phyloP scores from a whole-genome alignment of 2,888 invertebrate species.

The Mythimna impura region DNA sequence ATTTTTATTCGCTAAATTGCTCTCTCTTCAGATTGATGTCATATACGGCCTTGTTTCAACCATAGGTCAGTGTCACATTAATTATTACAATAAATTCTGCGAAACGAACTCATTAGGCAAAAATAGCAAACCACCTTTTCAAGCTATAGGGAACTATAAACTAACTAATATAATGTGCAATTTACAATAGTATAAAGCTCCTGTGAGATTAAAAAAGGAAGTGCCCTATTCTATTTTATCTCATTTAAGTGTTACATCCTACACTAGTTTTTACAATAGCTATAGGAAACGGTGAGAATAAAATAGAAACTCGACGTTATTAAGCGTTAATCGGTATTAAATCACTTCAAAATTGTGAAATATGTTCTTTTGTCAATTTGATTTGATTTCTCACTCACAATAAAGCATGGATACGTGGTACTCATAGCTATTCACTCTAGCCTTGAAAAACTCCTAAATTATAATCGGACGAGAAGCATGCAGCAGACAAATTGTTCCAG shows the following conservation, averaged over 20 bases:
- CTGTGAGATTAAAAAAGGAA: slow-evolving; percentile 15
- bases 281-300: too few species aligned
- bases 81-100: slow-evolving; percentile 22
- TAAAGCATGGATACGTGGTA: too few species aligned
- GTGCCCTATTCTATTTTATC: not conserved
- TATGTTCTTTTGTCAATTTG: too few species aligned
- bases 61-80: slow-evolving; percentile 32
- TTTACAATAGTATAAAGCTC: not conserved
- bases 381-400: too few species aligned
- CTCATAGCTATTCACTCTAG: too few species aligned
- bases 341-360: too few species aligned
- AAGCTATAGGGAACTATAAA: not conserved
- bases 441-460: too few species aligned
- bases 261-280: not conserved
- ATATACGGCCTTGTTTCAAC: slow-evolving; percentile 1
- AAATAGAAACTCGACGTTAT: too few species aligned
- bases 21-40: slow-evolving; percentile 3
- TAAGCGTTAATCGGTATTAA: too few species aligned
- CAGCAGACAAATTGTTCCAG: too few species aligned
- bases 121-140: not conserved
- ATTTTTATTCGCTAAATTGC: slow-evolving; percentile 3
- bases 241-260: slow-evolving; percentile 7
- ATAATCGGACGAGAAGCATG: too few species aligned
- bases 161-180: not conserved
- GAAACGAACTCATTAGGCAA: slow-evolving; percentile 7